Base-by-base conservation (phyloP, 1,140 invertebrate species). In the Batillaria attramentaria region DNA sequence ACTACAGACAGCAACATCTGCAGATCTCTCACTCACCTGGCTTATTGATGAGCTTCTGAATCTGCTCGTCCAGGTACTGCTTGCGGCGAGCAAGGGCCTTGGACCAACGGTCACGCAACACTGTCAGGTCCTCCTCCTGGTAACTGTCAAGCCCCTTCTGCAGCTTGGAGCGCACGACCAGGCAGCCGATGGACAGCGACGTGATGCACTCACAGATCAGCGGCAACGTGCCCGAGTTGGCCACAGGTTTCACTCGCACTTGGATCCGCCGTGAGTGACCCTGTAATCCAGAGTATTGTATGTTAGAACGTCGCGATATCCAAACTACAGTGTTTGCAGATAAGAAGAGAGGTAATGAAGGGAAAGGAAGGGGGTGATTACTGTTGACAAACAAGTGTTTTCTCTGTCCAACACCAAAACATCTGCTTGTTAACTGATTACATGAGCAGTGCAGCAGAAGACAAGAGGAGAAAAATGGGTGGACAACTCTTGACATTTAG, bases 71-170 rank as follows among this genome's bases (percentile, higher is more conserved):
- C 66, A 99, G 92, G 91, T 99, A 98, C 85, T 97, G 95, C 68
- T 96, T 93, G 37, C 93, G 92, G 83, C 96, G 93, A 81, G 95
- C 94, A 78, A 99, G 92, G 28, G 97, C 97, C 78, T 97, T 96
- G 87, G 95, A 96, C 97, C 98, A 99, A 86, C 97, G 95, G 84
- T 97, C 96, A 46, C 97, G 92, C 24, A 99, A 91, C 46, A 95
- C 91, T 6, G 94, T 94, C 43, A 99, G 92, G 92, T 99, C 98
- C 89, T 98, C 97, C 85, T 99, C 98, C 91, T 99, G 98, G 90
- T 99, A 99, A 18, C 97, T 98, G 91, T 99, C 98, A 70, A 99
- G 90, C 0, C 90, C 86, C 90, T 96, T 96, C 91, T 99, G 97
- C 24, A 98, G 91, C 73, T 91, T 90, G 41, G 86, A 89, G 24